Conservation (phyloP, 2,797 vertebrate genomes). For the Sparus aurata region DNA sequence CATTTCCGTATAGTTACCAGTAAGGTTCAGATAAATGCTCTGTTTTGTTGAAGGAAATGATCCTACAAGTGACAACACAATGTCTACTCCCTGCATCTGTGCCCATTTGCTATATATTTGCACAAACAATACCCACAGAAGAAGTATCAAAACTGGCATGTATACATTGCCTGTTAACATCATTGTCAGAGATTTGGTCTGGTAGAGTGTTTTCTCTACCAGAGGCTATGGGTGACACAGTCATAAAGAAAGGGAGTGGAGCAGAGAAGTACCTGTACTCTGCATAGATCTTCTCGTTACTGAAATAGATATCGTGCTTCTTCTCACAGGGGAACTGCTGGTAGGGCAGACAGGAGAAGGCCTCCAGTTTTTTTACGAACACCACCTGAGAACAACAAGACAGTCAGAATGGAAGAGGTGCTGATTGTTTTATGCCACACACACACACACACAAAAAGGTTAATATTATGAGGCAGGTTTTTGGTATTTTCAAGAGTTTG, state of each 20-base stretch:
- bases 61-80: background rate
- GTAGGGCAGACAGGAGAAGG: slow-evolving; percentile 88
- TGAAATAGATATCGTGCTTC: slow-evolving; percentile 94
- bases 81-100: background rate
- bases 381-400: slow-evolving; percentile 87
- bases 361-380: slow-evolving; percentile 89
- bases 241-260: background rate
- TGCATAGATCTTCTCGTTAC: slow-evolving; percentile 88
- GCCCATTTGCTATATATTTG: background rate
- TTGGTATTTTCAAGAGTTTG: background rate
- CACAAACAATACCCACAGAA: background rate
- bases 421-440: background rate
- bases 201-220: background rate
- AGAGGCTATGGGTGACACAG: background rate
- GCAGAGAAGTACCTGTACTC: slow-evolving; percentile 89
- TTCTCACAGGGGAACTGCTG: slow-evolving; percentile 92
- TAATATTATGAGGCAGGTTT: background rate
- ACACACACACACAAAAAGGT: background rate
- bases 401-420: background rate
- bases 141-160: background rate
- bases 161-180: background rate
- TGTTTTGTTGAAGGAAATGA: background rate
- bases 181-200: background rate
- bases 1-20: background rate
- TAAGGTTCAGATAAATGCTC: background rate